Percentiles rank a stretch among this genome's conserved stretches.
These are phyloP conservation scores for Sterrhoptilus dennistouni DNA, from an alignment of 2,113 vertebrate species.

Conservation along the genomic window DNA sequence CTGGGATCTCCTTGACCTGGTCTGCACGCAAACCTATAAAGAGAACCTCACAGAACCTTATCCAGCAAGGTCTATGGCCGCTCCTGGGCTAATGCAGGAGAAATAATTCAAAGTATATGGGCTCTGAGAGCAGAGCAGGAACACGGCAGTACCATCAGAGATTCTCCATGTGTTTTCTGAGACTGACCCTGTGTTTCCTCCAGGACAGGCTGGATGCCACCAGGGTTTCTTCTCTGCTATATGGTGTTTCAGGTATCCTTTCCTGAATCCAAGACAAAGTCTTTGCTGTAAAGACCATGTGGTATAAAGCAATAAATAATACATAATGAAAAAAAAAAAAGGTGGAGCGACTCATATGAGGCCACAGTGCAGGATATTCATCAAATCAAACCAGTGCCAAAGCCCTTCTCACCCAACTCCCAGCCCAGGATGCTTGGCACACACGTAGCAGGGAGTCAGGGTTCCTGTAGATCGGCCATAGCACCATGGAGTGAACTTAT, in stretches of 20 bases:
- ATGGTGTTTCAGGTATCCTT: neutral
- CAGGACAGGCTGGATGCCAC: rapidly evolving
- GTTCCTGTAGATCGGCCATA: neutral
- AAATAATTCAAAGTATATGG: neutral
- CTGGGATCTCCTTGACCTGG: neutral
- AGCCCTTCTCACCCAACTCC: neutral
- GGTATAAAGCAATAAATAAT: neutral
- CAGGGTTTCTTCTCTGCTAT: neutral
- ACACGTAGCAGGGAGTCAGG: neutral
- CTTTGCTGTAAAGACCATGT: neutral
- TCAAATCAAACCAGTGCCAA: neutral
- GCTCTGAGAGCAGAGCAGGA: neutral
- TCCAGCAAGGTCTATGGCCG: neutral
- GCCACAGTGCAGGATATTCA: neutral
- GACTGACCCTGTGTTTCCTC: neutral
- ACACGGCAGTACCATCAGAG: neutral
- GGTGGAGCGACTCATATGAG: neutral
- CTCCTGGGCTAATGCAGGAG: neutral
- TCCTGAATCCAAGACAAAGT: neutral
- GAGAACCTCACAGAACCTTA: neutral
- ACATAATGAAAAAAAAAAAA: neutral
- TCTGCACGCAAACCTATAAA: neutral
- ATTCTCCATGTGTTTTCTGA: neutral
- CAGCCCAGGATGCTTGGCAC: neutral
- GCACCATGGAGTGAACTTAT: neutral